Evolutionary conservation across 2,888 invertebrate species (phyloP), one percentile per base, ranked within the genome.

Genomic region (Drosophila falleni): DNA sequence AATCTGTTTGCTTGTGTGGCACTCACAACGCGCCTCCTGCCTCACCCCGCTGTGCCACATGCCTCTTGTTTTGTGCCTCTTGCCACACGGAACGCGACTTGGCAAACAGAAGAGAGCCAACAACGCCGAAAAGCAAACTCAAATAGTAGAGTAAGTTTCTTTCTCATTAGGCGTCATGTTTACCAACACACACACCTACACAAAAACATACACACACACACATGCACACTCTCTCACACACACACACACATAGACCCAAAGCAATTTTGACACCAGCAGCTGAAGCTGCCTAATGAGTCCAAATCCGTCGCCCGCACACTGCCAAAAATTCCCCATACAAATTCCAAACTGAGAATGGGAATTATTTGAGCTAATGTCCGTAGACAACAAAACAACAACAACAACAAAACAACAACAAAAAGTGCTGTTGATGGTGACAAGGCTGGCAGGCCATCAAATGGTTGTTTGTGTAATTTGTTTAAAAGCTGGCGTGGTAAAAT

Each of bases 81-180:
- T 55, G 44, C 42, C 42, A 8, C 46, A 44, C 16, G 15, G 15
- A 35, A 9, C 15, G 31, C 41, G 31, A 6, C 54, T 37, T 41
- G 49, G 49, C 77, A 74, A 74, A 76, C 49, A 74, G 26, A 61
- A 42, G 54, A 42, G 54, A 49, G 37, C 54, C 54, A 46, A 54
- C 60, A 61, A 49, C 41, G 63, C 19, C 46, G 47, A 10, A 60
- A 74, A 62, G 39, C 75, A 78, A 86, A 87, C 80, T 71, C 81
- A 86, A 85, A 86, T 80, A 85, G 74, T 81, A 65, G 79, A 81
- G 80, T 78, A 80, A 80, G 83, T 86, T 86, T 83, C 81, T 83
- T 85, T 87, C 87, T 86, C 86, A 85, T 87, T 87, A 87, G 81
- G 83, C 81, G 74, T 59, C 65, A 61, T 86, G 80, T 87, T 86